Evolutionary conservation across 1,140 invertebrate genomes (phyloP), one percentile per base, ranked within the genome.

Genomic region (Rhysida immarginata): DNA sequence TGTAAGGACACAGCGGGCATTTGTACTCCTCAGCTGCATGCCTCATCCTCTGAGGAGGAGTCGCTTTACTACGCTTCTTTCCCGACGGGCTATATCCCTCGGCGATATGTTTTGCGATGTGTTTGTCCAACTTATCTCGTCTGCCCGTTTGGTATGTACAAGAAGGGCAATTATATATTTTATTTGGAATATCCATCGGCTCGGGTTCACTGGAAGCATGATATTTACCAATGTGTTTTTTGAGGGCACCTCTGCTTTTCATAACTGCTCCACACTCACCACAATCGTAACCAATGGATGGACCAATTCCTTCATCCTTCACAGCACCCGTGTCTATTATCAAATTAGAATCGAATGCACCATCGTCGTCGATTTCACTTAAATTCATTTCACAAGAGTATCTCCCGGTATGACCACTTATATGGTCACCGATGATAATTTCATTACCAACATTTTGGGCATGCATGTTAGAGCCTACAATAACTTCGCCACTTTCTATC

Each of bases 71-170:
- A 18, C 66, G 57, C 44, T 63, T 64, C 42, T 67, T 67, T 1
- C 65, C 66, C 13, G 63, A 64, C 2, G 65, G 65, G 26, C 65
- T 66, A 48, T 60, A 62, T 16, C 65, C 65, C 42, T 66, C 65
- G 1, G 54, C 53, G 2, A 67, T 60, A 56, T 68, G 66, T 29
- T 63, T 64, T 52, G 60, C 56, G 24, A 66, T 63, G 41, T 68
- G 66, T 25, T 62, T 59, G 42, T 68, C 66, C 20, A 65, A 56
- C 26, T 64, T 63, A 45, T 66, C 64, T 35, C 66, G 50, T 16
- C 62, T 53, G 16, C 42, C 54, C 2, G 64, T 62, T 1, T 55
- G 53, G 46, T 64, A 68, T 16, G 55, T 41, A 51, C 66, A 68
- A n/a, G 62, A 58, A 8, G 62, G 56, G 52, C 66, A 68, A n/a